These are phyloP conservation scores for Charanyca ferruginea DNA, from an alignment of 2,888 invertebrate species.

Conservation along the genomic window DNA sequence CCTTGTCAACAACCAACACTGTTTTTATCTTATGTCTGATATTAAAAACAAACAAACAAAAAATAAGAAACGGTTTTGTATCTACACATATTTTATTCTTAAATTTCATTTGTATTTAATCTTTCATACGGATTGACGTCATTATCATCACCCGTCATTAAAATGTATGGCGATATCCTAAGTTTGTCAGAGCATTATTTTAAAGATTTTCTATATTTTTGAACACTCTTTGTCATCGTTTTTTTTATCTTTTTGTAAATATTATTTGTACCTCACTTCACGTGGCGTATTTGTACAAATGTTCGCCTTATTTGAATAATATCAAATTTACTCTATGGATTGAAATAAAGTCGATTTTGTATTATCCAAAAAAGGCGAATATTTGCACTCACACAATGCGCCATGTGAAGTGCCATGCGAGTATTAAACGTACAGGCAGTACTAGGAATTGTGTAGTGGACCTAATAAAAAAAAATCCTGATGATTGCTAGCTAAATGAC, in stretches of 20 bases:
- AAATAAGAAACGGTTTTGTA: conserved; percentile 12
- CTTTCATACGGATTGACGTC: conserved; percentile 42
- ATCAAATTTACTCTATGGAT: too few species aligned
- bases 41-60: conserved; percentile 36
- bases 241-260: conserved; percentile 12
- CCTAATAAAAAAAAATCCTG: too few species aligned
- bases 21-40: conserved; percentile 14
- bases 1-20: neutral
- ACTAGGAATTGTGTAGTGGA: too few species aligned
- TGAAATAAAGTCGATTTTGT: too few species aligned
- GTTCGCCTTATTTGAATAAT: too few species aligned
- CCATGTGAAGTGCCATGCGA: too few species aligned
- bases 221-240: conserved; percentile 32
- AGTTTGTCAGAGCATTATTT: conserved; percentile 22
- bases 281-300: too few species aligned
- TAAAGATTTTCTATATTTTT: conserved; percentile 29
- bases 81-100: conserved; percentile 13
- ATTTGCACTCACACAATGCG: too few species aligned
- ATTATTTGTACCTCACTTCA: too few species aligned
- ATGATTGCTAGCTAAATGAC: neutral
- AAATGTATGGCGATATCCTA: conserved; percentile 37
- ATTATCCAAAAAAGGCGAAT: neutral
- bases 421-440: too few species aligned
- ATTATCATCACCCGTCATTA: conserved; percentile 30
- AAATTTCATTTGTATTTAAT: conserved; percentile 32